phyloP scores from a whole-genome alignment of 2,888 invertebrate species.

The Portevinia maculata region DNA sequence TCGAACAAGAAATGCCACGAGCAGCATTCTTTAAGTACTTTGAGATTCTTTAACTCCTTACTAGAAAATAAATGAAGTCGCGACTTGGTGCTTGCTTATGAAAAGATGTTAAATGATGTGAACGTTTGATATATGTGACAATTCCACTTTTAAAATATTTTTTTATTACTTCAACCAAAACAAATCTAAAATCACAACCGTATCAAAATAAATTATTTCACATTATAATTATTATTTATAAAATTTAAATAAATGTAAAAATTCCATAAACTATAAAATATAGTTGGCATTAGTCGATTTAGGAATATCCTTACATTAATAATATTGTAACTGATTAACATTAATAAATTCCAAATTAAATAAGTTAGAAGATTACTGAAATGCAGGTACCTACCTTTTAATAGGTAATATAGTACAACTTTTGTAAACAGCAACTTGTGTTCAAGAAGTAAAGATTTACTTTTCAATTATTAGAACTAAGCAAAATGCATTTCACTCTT shows the following conservation, averaged over 20 bases:
- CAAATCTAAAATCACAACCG: neutral
- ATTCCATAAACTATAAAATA: too few relatives aligned
- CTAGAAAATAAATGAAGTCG: conserved; percentile 12
- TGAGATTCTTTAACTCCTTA: conserved; percentile 1
- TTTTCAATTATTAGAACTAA: conserved; percentile 1
- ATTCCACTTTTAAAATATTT: neutral
- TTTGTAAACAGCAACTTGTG: neutral
- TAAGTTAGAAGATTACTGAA: neutral
- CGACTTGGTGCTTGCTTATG: conserved; percentile 5
- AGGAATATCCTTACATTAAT: too few relatives aligned
- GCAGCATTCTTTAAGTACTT: conserved; percentile 4
- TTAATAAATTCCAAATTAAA: neutral
- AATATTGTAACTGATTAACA: too few relatives aligned
- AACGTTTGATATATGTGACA: neutral
- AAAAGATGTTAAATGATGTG: neutral
- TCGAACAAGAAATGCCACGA: conserved; percentile 16
- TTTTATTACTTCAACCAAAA: neutral
- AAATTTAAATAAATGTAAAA: too few relatives aligned
- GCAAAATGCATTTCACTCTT: conserved; percentile 24
- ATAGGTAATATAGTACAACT: neutral
- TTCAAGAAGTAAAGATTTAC: neutral
- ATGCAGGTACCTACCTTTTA: conserved; percentile 24
- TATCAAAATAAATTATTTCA: neutral
- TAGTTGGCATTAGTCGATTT: too few relatives aligned
- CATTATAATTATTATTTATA: neutral